Base-by-base conservation (phyloP, 1,140 invertebrate species). In the Drosophila tropicalis region DNA sequence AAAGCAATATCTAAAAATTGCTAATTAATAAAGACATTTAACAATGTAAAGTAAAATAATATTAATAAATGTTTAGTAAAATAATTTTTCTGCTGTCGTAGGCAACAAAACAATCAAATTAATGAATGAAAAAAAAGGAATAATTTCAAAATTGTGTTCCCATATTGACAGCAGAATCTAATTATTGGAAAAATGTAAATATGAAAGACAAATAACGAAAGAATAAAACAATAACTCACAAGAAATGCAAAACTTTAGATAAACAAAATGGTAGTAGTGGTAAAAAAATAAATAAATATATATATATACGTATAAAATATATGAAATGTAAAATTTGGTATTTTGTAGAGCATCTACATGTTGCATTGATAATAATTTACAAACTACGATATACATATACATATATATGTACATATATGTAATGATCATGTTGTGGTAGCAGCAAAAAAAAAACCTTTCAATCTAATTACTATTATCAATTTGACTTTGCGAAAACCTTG, bases 331-430 rank as follows among this genome's bases (percentile, higher is more conserved):
- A 76, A 68, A 86, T 82, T 87, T 76, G 83, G 82, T 86, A 89
- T 87, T 87, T 87, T 87, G 84, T 87, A 87, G 83, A 86, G 76
- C 73, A 87, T 86, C 83, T 86, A 86, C 83, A 87, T 85, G 84
- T 89, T 89, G 84, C 80, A 89, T 84, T 78, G 84, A 89, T 89
- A 89, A 89, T 89, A 89, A 89, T 89, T 89, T 84, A 87, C 82
- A 86, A 85, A 84, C 70, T 83, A 76, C 68, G 74, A 76, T 81
- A 70, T 81, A 76, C 72, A 77, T 68, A 74, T 78, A 73, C 67
- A 76, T 73, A 80, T 73, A 61, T 71, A 60, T 67, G 60, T 51
- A 61, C 67, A 60, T 67, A 54, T 51, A 55, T 57, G 62, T 36
- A 72, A 44, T 54, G 55, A 39, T 44, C 44, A 62, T 72, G 68